These are phyloP conservation scores for Notodonta dromedarius DNA, from an alignment of 2,888 invertebrate species.

Conservation along the genomic window DNA sequence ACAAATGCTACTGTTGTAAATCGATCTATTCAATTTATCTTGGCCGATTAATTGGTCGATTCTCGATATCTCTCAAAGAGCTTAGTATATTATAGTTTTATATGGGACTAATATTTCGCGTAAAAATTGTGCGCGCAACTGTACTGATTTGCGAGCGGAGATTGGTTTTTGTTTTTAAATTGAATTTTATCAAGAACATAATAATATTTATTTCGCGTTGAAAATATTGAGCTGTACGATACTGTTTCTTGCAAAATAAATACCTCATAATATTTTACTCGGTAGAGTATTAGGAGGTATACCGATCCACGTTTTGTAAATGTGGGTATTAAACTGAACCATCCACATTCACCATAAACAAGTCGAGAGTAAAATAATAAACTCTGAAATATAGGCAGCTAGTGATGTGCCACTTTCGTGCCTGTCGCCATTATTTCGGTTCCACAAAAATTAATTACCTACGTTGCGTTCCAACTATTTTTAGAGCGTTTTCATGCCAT, in stretches of 20 bases:
- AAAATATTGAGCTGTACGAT: not conserved
- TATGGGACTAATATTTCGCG: slow-evolving; percentile 11
- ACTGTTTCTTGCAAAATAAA: not conserved
- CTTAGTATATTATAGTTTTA: slow-evolving; percentile 11
- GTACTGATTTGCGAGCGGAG: slow-evolving; percentile 13
- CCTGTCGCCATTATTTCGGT: slow-evolving; percentile 17
- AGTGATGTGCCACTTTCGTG: slow-evolving; percentile 23
- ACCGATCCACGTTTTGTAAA: too few species aligned
- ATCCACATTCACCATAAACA: slow-evolving; percentile 9
- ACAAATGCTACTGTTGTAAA: slow-evolving; percentile 56
- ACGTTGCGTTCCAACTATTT: slow-evolving; percentile 47
- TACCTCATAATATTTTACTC: too few species aligned
- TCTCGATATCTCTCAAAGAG: slow-evolving; percentile 20
- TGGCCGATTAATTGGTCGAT: slow-evolving; percentile 35
- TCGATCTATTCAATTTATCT: slow-evolving; percentile 46
- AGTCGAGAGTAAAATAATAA: slow-evolving; percentile 12
- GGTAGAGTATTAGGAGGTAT: not conserved
- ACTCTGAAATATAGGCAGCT: slow-evolving; percentile 19
- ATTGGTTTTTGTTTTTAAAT: not conserved
- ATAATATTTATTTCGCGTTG: not conserved
- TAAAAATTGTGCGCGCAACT: slow-evolving; percentile 16
- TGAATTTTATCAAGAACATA: slow-evolving; percentile 5
- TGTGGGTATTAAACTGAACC: too few species aligned
- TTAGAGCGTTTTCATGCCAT: slow-evolving; percentile 64
- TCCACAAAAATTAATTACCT: slow-evolving; percentile 39